These are phyloP conservation scores for Apocrypta bakeri DNA, from an alignment of 1,140 invertebrate genomes.

Conservation along the genomic window DNA sequence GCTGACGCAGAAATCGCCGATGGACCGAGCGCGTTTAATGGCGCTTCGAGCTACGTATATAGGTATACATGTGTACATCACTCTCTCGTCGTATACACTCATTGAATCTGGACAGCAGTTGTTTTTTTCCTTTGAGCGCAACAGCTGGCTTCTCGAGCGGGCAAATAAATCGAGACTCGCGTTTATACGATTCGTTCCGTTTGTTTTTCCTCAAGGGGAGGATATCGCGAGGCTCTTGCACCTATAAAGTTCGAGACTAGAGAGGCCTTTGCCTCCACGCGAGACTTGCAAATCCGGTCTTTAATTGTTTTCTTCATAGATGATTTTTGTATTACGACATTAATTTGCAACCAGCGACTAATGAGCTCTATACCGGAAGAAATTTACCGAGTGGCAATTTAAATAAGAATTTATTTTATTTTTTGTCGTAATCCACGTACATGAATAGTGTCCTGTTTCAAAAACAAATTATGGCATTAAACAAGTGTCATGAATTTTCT, in stretches of 20 bases:
- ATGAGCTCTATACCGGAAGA: neutral
- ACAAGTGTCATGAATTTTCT: too few relatives aligned
- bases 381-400: neutral
- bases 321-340: neutral
- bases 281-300: neutral
- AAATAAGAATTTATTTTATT: too few relatives aligned
- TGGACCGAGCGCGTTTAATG: neutral
- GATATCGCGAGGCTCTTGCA: neutral
- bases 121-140: neutral
- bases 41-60: neutral
- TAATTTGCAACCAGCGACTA: neutral
- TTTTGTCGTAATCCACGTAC: too few relatives aligned
- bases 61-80: too few relatives aligned
- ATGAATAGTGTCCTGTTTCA: too few relatives aligned
- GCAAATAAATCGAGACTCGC: neutral
- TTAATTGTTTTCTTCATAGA: neutral
- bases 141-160: neutral
- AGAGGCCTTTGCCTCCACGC: slow-evolving; percentile 4
- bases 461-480: too few relatives aligned
- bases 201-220: neutral
- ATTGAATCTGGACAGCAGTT: neutral
- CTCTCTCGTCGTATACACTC: neutral
- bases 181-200: slow-evolving; percentile 2
- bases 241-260: neutral
- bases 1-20: neutral